These are phyloP conservation scores for Aphodius granarius DNA, from an alignment of 2,888 invertebrate genomes.

Conservation along the genomic window DNA sequence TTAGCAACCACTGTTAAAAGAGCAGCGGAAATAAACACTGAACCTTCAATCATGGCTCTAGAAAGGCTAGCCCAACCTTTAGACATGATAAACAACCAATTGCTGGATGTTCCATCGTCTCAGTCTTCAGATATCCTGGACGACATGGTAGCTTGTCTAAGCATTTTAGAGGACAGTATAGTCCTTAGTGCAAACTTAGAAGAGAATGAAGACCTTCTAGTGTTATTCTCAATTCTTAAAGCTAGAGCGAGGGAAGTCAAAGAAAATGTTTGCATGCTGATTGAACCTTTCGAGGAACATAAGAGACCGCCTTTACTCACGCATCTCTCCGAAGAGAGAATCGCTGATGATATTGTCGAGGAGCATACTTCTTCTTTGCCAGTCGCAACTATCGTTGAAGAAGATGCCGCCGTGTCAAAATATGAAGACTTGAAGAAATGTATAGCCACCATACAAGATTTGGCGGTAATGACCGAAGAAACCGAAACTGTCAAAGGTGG, in stretches of 20 bases:
- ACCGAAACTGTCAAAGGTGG: conserved; percentile 21
- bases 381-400: conserved; percentile 25
- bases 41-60: conserved; percentile 51
- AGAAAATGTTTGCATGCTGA: conserved; percentile 46
- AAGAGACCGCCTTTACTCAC: conserved; percentile 32
- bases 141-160: conserved; percentile 46
- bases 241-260: conserved; percentile 43
- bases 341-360: conserved; percentile 25
- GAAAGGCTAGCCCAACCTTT: conserved; percentile 58
- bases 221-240: conserved; percentile 43
- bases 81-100: conserved; percentile 50
- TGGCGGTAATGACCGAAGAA: conserved; percentile 41
- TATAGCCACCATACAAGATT: conserved; percentile 44
- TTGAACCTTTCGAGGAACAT: conserved; percentile 35
- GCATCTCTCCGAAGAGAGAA: conserved; percentile 23
- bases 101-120: conserved; percentile 42
- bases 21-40: conserved; percentile 42
- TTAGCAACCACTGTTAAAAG: conserved; percentile 43
- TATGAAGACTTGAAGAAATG: conserved; percentile 44
- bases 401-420: conserved; percentile 31
- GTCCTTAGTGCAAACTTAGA: conserved; percentile 41
- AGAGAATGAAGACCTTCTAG: conserved; percentile 41
- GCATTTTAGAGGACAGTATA: conserved; percentile 48
- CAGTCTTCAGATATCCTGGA: conserved; percentile 43
- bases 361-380: conserved; percentile 18